These are phyloP conservation scores for Haliclona indistincta DNA, from an alignment of 37 sponge, comb jelly and placozoan genomes.

Conservation along the genomic window DNA sequence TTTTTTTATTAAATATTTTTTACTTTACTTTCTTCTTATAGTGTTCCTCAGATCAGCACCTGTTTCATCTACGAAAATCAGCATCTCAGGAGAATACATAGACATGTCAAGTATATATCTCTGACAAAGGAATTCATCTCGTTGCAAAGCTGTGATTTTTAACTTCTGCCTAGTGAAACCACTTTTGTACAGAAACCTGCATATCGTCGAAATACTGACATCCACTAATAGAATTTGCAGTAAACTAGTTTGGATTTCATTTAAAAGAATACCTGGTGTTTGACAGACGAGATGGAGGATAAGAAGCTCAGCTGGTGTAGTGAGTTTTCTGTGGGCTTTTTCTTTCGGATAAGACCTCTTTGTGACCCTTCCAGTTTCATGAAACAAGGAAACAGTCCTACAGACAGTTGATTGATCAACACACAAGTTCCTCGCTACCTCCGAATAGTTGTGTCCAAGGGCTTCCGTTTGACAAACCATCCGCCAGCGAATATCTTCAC, in stretches of 20 bases:
- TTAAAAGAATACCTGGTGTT: slow-evolving; percentile 19
- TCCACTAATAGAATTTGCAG: not conserved
- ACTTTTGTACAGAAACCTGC: slow-evolving; percentile 18
- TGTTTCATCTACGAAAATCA: too few species aligned
- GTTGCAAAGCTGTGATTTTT: slow-evolving; percentile 9
- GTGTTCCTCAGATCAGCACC: too few species aligned
- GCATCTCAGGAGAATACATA: slow-evolving; percentile 16
- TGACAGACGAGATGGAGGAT: slow-evolving; percentile 23
- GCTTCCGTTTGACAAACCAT: slow-evolving; percentile 10
- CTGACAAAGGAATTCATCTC: slow-evolving; percentile 9
- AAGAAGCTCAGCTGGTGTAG: slow-evolving; percentile 22
- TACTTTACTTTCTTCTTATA: too few species aligned
- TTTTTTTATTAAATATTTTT: too few species aligned
- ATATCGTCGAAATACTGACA: slow-evolving; percentile 5
- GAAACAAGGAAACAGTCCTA: slow-evolving; percentile 13
- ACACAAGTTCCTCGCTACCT: slow-evolving; percentile 20
- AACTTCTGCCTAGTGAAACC: slow-evolving; percentile 33
- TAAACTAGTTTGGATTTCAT: slow-evolving; percentile 19
- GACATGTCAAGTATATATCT: slow-evolving; percentile 14
- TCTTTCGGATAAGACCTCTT: slow-evolving; percentile 19
- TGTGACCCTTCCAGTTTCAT: slow-evolving; percentile 12
- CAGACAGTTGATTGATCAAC: slow-evolving; percentile 28
- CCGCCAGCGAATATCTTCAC: too few species aligned
- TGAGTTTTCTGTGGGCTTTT: slow-evolving; percentile 5
- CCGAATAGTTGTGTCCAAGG: not conserved